phyloP scores from a whole-genome alignment of 53 echinoderm and acorn worm genomes.

The Pentamera pediparva region DNA sequence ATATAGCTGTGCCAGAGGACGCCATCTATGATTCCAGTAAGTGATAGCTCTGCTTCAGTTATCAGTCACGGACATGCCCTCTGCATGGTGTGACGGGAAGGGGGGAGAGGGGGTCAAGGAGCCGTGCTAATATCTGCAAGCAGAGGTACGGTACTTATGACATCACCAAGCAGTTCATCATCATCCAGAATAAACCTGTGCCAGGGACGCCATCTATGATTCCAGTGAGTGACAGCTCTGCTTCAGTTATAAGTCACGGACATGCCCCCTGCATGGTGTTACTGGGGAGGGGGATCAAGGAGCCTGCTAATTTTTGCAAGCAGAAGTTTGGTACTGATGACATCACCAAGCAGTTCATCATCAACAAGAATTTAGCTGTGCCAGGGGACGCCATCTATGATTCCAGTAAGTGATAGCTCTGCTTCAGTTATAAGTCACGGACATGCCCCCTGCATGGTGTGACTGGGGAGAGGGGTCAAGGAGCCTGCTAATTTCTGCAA shows the following conservation, averaged over 20 bases:
- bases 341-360: constrained; percentile 35
- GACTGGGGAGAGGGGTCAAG: neutral
- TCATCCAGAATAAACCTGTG: constrained; percentile 48
- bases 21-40: constrained; percentile 67
- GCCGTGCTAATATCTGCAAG: constrained; percentile 69
- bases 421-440: too few relatives aligned
- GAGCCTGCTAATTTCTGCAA: constrained; percentile 72
- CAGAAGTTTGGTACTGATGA: constrained; percentile 59
- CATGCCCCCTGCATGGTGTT: too few relatives aligned
- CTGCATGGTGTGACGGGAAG: too few relatives aligned
- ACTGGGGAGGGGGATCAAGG: constrained; percentile 8
- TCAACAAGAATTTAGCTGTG: constrained; percentile 48
- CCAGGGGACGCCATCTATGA: constrained; percentile 70
- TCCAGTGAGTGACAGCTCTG: constrained; percentile 69
- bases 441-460: too few relatives aligned
- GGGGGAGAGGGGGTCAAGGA: constrained; percentile 31
- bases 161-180: constrained; percentile 35
- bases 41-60: too few relatives aligned
- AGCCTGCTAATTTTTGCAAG: constrained; percentile 72
- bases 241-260: too few relatives aligned
- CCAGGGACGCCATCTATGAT: constrained; percentile 65
- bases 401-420: constrained; percentile 67
- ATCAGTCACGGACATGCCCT: too few relatives aligned
- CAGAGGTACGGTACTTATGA: constrained; percentile 59
- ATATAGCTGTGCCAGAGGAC: constrained; percentile 55